Base-by-base conservation (phyloP, 2,797 vertebrate species). In the Chaunax sp. region DNA sequence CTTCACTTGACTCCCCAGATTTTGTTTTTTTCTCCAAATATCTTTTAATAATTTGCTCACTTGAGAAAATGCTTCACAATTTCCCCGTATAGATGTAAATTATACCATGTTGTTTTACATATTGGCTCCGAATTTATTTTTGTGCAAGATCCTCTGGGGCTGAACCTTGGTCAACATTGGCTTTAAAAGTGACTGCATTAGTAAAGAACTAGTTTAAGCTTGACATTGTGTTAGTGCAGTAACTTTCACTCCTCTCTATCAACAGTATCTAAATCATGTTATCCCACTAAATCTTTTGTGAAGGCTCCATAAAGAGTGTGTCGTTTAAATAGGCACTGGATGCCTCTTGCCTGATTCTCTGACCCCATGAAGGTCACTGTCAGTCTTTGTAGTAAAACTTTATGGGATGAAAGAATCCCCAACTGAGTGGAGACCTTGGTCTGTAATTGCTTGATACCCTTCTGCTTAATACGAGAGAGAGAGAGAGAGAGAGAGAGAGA, bases 391-490 rank as follows among this genome's bases (percentile, higher is more conserved):
- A 68, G 77, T 90, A 84, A 91, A 91, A 89, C 82, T 92, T 90
- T 91, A 88, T 84, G 81, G 61, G 81, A 85, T 86, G 87, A 86
- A 79, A 85, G 80, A 83, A 87, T 86, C 83, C 77, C 80, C 70
- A 75, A 75, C 78, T 77, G 84, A 83, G 72, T 56, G 63, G 19
- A 80, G 85, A 86, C 84, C 77, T 86, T 85, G 76, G 76, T 73
- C 66, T 78, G 84, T 90, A 87, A 90, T 90, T 89, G 89, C 81
- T 85, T 75, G 77, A 86, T 85, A 82, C 81, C 79, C 78, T 86
- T 82, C 79, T 75, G 68, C 67, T 81, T 79, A 77, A 77, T 77
- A 76, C 64, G 28, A 74, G 77, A 66, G 75, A 51, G 49, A 75
- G 64, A 41, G 69, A 30, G 49, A 75, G 64, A 41, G 69, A 30